These are phyloP conservation scores for Balearica regulorum DNA, from an alignment of 2,797 vertebrate genomes.

Conservation along the genomic window DNA sequence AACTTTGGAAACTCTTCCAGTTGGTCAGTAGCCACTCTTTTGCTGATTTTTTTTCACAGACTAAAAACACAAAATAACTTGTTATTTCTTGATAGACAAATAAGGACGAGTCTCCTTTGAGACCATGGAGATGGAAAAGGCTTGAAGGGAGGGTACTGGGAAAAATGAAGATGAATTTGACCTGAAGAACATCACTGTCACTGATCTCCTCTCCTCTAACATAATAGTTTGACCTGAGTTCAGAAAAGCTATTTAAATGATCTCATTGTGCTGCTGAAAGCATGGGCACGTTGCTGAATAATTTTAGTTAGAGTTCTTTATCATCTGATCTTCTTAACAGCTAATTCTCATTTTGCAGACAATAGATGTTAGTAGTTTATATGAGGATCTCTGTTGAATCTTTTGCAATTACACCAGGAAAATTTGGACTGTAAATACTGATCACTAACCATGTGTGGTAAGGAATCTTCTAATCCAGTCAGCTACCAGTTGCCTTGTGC, in stretches of 20 bases:
- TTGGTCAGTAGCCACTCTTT: conserved; percentile 5
- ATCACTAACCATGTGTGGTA: neutral
- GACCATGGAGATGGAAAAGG: neutral
- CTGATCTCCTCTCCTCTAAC: neutral
- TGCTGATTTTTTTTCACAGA: neutral
- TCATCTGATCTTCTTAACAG: neutral
- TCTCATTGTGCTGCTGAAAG: neutral
- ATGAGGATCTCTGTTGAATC: neutral
- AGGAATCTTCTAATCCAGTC: conserved; percentile 28
- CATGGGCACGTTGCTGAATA: neutral
- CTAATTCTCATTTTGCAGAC: neutral
- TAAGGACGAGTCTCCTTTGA: neutral
- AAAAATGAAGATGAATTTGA: neutral
- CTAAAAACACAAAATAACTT: neutral
- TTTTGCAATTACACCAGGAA: neutral
- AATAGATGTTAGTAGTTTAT: neutral
- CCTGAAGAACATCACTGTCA: neutral
- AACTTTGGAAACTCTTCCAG: neutral
- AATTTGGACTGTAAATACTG: neutral
- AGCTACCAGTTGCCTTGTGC: neutral
- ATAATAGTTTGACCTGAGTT: neutral
- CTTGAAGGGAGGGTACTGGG: neutral
- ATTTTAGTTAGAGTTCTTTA: neutral
- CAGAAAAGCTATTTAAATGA: neutral
- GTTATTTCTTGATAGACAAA: neutral